Evolutionary conservation across 2,113 vertebrate genomes (phyloP).

Genomic region (Trachemys scripta): DNA sequence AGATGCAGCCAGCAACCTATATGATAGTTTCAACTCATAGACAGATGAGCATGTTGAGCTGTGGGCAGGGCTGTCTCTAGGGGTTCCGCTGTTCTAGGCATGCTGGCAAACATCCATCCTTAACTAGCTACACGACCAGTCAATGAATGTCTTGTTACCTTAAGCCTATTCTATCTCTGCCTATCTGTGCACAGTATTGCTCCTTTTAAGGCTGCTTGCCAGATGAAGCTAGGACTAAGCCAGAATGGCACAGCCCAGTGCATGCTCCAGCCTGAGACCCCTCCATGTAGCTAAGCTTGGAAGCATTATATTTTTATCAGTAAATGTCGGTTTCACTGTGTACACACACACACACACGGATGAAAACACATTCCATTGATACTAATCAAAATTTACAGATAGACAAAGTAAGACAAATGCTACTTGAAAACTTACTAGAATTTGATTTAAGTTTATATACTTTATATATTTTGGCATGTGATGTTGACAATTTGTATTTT

Average conservation of each 20-base stretch:
- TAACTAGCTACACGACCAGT: background rate
- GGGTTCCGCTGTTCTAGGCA: background rate
- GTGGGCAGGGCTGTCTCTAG: background rate
- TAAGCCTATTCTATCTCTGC: rapidly evolving
- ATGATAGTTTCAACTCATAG: background rate
- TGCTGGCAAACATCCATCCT: background rate
- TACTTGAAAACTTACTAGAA: background rate
- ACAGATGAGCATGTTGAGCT: background rate
- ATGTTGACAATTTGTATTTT: background rate
- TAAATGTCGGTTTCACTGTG: background rate
- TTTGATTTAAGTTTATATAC: background rate
- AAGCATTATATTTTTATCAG: background rate
- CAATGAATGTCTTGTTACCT: rapidly evolving
- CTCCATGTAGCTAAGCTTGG: background rate
- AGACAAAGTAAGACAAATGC: background rate
- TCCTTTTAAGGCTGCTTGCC: background rate
- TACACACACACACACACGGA: too few species aligned
- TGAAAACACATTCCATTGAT: background rate
- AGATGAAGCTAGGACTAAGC: background rate
- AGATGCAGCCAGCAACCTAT: background rate
- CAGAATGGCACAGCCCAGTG: background rate
- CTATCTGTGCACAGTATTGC: background rate
- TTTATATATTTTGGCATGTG: background rate
- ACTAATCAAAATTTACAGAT: background rate
- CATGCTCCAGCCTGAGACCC: background rate